These are phyloP conservation scores for Clupea harengus DNA, from an alignment of 2,113 vertebrate genomes.

Conservation along the genomic window DNA sequence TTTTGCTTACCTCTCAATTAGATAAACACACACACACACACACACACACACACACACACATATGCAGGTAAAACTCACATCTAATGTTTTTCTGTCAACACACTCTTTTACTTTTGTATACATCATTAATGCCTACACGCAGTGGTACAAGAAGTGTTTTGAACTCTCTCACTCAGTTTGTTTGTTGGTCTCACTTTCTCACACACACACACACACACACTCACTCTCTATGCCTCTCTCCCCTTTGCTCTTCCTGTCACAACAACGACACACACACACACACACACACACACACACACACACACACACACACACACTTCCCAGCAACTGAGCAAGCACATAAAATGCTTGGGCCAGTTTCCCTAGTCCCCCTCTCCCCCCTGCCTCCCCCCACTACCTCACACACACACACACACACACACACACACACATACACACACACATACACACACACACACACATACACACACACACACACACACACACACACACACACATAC, in stretches of 20 bases:
- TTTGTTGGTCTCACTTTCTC: neutral
- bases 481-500: too few relatives aligned
- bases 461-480: too few relatives aligned
- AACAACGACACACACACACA: slow-evolving; percentile 24
- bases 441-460: too few relatives aligned
- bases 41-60: neutral
- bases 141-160: neutral
- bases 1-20: slow-evolving; percentile 78
- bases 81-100: neutral
- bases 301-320: slow-evolving; percentile 40
- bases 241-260: neutral
- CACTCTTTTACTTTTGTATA: neutral
- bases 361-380: neutral
- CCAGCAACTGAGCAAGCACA: slow-evolving; percentile 34
- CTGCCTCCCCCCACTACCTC: slow-evolving; percentile 45
- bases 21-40: slow-evolving; percentile 34
- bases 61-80: neutral
- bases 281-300: slow-evolving; percentile 38
- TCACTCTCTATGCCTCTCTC: neutral
- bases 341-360: slow-evolving; percentile 30
- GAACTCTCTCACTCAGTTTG: neutral
- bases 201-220: neutral
- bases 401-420: too few relatives aligned
- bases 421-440: too few relatives aligned
- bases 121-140: neutral